Base-by-base conservation (phyloP, 1,140 invertebrate species). In the Trichoplusia ni region DNA sequence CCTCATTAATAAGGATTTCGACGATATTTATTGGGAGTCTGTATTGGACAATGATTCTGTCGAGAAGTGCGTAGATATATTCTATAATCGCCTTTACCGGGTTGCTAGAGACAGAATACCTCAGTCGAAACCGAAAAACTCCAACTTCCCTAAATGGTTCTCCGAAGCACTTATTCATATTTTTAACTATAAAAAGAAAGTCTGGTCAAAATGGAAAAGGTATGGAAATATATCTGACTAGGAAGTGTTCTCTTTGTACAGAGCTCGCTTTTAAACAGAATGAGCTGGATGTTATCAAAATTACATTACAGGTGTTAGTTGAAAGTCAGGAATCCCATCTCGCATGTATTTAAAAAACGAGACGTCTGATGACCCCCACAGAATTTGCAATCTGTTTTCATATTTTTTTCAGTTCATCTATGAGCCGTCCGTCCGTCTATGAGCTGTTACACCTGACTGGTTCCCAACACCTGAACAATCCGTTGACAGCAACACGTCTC, bases 181-280 rank as follows among this genome's bases (percentile, higher is more conserved):
- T 8, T 42, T 42, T 31, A 53, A 42, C 29, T 27, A 53, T 51
- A 53, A 51, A 11, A 40, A 31, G n/a, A 40, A 33, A 21, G 37
- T 25, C 2, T 63, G 60, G 33, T 27, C 18, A 5, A 54, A 56
- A 18, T 64, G 61, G 51, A 64, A 54, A 35, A 62, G 16, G 31
- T 62, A 51, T 31, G 4, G 18, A 18, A 63, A 63, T 18, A 1
- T 51, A 7, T 51, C 19, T 16, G 60, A 63, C 29, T 51, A 62
- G 8, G 33, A 63, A 53, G 37, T 19, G 3, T 63, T 63, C 9
- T 51, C 44, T 8, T 4, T 51, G n/a, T 63, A 40, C 37, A 51
- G 60, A 29, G 23, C 37, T 37, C 25, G 60, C 2, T 51, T 63
- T 63, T 53, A 63, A 42, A 25, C 2, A 9, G 46, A 51, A 23